Evolutionary conservation across 2,888 invertebrate genomes (phyloP), one percentile per base, ranked within the genome.

Genomic region (Heliconius ismenius): DNA sequence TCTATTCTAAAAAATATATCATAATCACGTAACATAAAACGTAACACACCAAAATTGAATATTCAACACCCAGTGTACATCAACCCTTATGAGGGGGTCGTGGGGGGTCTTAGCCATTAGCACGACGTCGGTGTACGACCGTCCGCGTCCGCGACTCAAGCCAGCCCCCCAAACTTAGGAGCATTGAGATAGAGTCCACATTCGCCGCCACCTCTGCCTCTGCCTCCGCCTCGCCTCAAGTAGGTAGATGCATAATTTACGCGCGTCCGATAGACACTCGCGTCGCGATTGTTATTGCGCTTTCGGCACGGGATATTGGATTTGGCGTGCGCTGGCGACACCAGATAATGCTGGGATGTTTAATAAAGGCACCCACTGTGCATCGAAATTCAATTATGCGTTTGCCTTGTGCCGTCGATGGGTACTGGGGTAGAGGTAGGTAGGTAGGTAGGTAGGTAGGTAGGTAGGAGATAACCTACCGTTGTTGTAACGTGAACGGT

Each of bases 261-360:
- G 91, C 91, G 92, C 87, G 91, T 87, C 90, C 93, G 93, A 92
- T 93, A 92, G 92, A 91, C n/a, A 58, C n/a, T 58, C n/a, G 58
- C 90, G 89, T 89, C 91, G 91, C 92, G 91, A 92, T 91, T 92
- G 93, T 92, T 93, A 93, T 93, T 93, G 91, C 92, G 90, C 90
- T 91, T 88, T 86, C 78, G 39, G 39, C 11, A 39, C 39, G 89
- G 92, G 92, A 91, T 93, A 93, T 93, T 93, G 92, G 92, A 90
- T 92, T 91, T 88, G 92, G 90, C 89, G 88, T 87, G 86, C 85
- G 85, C 84, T 85, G 84, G 85, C 86, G 87, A 87, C 88, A 88
- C 86, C 86, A 89, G 91, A 89, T 91, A 89, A 82, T 82, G 79
- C 79, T 77, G 76, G 77, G 80, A 78, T 82, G 82, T 81, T 81